These are phyloP conservation scores for Lampris incognitus DNA, from an alignment of 2,113 vertebrate species.

Conservation along the genomic window DNA sequence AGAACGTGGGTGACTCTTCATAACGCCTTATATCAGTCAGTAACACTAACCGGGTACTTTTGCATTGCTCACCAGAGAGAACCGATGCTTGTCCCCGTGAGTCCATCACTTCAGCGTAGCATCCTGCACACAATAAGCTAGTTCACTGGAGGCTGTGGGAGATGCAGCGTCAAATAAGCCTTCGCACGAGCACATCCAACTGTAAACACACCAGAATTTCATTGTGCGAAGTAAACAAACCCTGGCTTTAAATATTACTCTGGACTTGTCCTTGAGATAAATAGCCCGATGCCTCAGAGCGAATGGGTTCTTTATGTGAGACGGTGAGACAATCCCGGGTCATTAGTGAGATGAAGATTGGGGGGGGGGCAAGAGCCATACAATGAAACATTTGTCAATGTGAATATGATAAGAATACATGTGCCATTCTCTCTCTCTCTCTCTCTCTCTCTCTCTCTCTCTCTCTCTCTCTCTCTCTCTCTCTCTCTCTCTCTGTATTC, in stretches of 20 bases:
- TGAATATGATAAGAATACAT: constrained; percentile 50
- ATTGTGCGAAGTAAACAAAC: constrained; percentile 18
- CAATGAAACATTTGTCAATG: constrained; percentile 34
- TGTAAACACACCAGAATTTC: constrained; percentile 20
- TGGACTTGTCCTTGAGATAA: constrained; percentile 23
- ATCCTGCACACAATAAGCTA: constrained; percentile 14
- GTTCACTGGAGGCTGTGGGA: not conserved
- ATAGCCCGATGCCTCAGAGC: not conserved
- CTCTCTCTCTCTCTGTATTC: constrained; percentile 25
- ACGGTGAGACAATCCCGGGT: constrained; percentile 40
- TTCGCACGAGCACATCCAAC: constrained; percentile 21
- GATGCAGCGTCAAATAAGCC: constrained; percentile 2
- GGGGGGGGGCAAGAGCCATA: constrained; percentile 40
- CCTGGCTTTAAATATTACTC: constrained; percentile 15
- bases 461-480: constrained; percentile 9
- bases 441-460: constrained; percentile 10
- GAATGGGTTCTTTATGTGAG: constrained; percentile 34
- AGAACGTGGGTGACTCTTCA: not conserved
- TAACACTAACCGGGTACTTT: too few species aligned
- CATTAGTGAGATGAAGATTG: constrained; percentile 19
- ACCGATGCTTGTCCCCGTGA: constrained; percentile 1
- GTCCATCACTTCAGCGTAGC: constrained; percentile 30
- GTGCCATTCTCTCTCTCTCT: constrained; percentile 46
- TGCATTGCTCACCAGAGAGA: too few species aligned
- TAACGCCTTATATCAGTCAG: too few species aligned